These are phyloP conservation scores for Drosophila austrosaltans DNA, from an alignment of 2,888 invertebrate species.

Conservation along the genomic window DNA sequence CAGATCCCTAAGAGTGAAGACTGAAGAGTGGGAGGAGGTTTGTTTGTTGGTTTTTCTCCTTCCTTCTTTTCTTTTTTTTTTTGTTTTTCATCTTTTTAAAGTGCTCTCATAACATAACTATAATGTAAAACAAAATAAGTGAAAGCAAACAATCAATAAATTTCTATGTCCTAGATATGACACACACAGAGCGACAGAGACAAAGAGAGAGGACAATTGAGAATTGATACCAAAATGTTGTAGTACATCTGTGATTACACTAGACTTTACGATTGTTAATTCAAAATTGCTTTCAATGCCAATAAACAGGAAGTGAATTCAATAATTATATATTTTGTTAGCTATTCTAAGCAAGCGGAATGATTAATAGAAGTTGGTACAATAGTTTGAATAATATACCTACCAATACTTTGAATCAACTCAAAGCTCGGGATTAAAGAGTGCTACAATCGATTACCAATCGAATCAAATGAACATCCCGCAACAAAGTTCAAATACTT, in stretches of 20 bases:
- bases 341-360: too few relatives aligned
- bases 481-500: too few relatives aligned
- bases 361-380: too few relatives aligned
- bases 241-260: neutral
- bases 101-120: slow-evolving; percentile 4
- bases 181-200: neutral
- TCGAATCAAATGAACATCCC: too few relatives aligned
- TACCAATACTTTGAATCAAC: too few relatives aligned
- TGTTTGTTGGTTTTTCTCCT: neutral
- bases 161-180: neutral
- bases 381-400: too few relatives aligned
- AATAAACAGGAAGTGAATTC: too few relatives aligned
- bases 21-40: slow-evolving; percentile 1
- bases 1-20: slow-evolving; percentile 22
- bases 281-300: neutral
- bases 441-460: too few relatives aligned
- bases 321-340: too few relatives aligned
- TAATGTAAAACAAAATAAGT: slow-evolving; percentile 7
- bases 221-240: neutral
- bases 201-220: neutral
- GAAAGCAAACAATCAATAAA: slow-evolving; percentile 5
- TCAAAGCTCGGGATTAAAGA: too few relatives aligned
- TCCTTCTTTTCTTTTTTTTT: neutral
- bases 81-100: slow-evolving; percentile 2
- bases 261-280: neutral